phyloP scores from a whole-genome alignment of 2,888 invertebrate species.

The Ophion ventricosus region DNA sequence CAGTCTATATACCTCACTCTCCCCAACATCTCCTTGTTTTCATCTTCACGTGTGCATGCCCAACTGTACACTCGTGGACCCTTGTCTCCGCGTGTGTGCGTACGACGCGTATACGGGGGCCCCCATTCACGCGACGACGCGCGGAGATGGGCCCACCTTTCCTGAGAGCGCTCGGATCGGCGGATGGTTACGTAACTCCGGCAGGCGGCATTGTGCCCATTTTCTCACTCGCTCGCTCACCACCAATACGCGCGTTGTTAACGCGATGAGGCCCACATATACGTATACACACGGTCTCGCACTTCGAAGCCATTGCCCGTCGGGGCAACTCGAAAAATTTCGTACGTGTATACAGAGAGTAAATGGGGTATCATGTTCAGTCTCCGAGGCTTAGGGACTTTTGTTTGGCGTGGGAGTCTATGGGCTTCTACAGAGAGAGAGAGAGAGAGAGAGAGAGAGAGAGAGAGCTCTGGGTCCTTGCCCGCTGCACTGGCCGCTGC shows the following conservation, averaged over 20 bases:
- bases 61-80: constrained; percentile 19
- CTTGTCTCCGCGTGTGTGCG: neutral
- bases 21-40: constrained; percentile 11
- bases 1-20: neutral
- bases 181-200: constrained; percentile 81
- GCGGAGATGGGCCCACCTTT: constrained; percentile 66
- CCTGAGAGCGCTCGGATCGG: constrained; percentile 68
- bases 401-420: constrained; percentile 83
- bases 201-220: constrained; percentile 74
- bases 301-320: constrained; percentile 20
- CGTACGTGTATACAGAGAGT: constrained; percentile 78
- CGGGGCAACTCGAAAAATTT: constrained; percentile 80
- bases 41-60: constrained; percentile 12
- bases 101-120: constrained; percentile 23
- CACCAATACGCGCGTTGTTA: no score
- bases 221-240: constrained; percentile 59
- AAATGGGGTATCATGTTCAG: constrained; percentile 83
- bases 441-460: no score
- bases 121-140: constrained; percentile 52
- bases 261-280: no score
- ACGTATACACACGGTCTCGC: neutral
- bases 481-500: constrained; percentile 67
- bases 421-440: constrained; percentile 21
- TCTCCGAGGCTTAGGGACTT: constrained; percentile 82
- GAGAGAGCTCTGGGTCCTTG: constrained; percentile 63